A percentile compares a stretch with the other conserved stretches of the same genome.
phyloP scores from a whole-genome alignment of 2,888 invertebrate species.

The Epiperipatus broadwayi region DNA sequence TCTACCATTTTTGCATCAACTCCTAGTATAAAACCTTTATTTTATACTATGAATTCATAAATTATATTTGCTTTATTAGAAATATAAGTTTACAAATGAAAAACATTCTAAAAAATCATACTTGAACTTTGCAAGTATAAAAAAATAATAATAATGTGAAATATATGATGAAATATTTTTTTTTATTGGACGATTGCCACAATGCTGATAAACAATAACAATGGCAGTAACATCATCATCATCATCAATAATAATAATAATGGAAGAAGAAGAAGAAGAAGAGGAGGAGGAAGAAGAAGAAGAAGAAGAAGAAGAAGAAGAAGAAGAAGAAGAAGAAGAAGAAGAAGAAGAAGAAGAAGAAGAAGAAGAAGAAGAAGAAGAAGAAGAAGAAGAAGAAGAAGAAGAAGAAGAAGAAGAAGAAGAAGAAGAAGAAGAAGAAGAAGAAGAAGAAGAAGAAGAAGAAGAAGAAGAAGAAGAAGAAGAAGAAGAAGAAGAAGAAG shows the following conservation, averaged over 20 bases:
- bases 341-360: conserved; percentile 7
- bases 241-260: background rate
- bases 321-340: conserved; percentile 7
- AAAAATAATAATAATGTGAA: background rate
- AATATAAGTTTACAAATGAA: too few relatives aligned
- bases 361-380: conserved; percentile 7
- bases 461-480: conserved; percentile 9
- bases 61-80: too few relatives aligned
- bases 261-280: conserved; percentile 7
- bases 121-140: too few relatives aligned
- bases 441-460: conserved; percentile 5
- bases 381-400: conserved; percentile 4
- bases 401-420: conserved; percentile 9
- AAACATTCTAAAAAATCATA: too few relatives aligned
- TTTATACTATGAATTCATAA: too few relatives aligned
- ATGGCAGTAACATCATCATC: background rate
- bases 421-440: conserved; percentile 10
- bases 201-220: background rate
- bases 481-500: conserved; percentile 9
- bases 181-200: too few relatives aligned
- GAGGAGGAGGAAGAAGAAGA: conserved; percentile 7
- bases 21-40: too few relatives aligned
- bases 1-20: too few relatives aligned
- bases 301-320: background rate
- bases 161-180: background rate